Evolutionary conservation across 23 tunicate genomes (phyloP).

Genomic region (Oikopleura dioica): DNA sequence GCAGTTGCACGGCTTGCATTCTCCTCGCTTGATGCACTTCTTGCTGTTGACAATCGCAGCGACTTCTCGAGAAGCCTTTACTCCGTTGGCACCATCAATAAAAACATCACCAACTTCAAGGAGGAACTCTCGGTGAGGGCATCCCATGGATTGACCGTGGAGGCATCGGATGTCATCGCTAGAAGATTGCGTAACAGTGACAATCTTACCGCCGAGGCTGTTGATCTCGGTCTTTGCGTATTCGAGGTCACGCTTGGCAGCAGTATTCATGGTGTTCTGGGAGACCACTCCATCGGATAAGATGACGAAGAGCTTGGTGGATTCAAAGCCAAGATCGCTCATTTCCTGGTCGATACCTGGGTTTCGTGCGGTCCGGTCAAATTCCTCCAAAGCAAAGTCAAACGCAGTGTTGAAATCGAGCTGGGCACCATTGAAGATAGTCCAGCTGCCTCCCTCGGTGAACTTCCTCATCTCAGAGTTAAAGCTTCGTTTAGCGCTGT

Average conservation of each 20-base stretch:
- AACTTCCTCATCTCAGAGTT: not conserved
- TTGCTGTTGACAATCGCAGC: not conserved
- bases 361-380: not conserved
- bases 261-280: not conserved
- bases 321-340: not conserved
- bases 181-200: not conserved
- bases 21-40: not conserved
- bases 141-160: not conserved
- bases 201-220: not conserved
- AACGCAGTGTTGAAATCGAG: not conserved
- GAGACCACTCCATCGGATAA: not conserved
- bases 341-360: not conserved
- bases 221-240: not conserved
- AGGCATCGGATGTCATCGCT: not conserved
- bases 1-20: not conserved
- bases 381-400: not conserved
- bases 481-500: not conserved
- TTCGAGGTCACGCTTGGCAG: not conserved
- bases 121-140: not conserved
- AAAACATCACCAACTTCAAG: not conserved
- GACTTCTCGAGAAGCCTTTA: not conserved
- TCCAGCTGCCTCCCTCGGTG: not conserved
- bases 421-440: not conserved
- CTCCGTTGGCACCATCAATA: not conserved
- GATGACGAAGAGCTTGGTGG: not conserved